Evolutionary conservation across 2,113 vertebrate genomes (phyloP).

Genomic region (Chlamydotis undulata): DNA sequence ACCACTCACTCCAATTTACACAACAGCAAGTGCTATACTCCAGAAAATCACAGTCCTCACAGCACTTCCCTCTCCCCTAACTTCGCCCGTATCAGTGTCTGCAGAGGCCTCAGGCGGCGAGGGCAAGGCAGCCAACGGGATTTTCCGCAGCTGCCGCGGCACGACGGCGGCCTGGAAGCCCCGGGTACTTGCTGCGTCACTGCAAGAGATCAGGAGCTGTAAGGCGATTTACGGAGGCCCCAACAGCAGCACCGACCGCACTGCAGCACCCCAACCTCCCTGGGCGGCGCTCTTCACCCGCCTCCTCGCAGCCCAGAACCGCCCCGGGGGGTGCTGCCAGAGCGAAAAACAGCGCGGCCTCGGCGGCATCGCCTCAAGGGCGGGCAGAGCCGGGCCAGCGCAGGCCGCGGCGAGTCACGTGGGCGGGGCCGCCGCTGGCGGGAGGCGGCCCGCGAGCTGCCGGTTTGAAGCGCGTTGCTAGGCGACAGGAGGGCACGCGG

Average conservation of each 20-base stretch:
- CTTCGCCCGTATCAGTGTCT: rapidly evolving
- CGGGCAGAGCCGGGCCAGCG: too few species aligned
- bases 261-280: neutral
- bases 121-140: rapidly evolving
- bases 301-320: too few species aligned
- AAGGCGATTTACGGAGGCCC: rapidly evolving
- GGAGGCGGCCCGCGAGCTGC: neutral
- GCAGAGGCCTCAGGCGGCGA: rapidly evolving
- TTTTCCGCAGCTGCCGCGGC: neutral
- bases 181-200: neutral
- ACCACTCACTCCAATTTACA: rapidly evolving
- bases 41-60: too few species aligned
- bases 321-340: too few species aligned
- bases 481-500: neutral
- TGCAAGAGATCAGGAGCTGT: rapidly evolving
- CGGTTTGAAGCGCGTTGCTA: neutral
- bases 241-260: neutral
- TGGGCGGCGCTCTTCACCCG: rapidly evolving
- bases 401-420: neutral
- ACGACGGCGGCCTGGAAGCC: rapidly evolving
- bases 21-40: rapidly evolving
- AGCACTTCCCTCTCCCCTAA: rapidly evolving
- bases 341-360: rapidly evolving
- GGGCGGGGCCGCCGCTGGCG: neutral
- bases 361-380: rapidly evolving